These are phyloP conservation scores for Tragelaphus strepsiceros DNA, from an alignment of 2,113 vertebrate genomes.

Conservation along the genomic window DNA sequence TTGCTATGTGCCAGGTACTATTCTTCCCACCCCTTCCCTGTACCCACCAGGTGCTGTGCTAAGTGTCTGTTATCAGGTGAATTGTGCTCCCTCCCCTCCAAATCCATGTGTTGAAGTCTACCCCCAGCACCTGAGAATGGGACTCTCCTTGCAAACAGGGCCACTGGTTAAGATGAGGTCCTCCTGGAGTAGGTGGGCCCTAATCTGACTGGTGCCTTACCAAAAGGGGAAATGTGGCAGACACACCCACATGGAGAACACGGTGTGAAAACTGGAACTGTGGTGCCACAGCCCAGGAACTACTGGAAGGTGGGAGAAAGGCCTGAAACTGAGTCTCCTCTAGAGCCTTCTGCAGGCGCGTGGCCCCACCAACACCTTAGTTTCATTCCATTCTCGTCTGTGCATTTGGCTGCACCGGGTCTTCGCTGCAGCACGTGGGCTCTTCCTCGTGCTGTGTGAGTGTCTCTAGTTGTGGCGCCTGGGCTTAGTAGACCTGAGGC, in stretches of 20 bases:
- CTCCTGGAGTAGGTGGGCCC: not conserved
- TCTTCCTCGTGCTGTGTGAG: accelerated
- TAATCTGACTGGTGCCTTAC: not conserved
- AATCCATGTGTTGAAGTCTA: not conserved
- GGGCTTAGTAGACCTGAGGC: not conserved
- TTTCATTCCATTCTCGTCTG: accelerated
- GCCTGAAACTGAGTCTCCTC: not conserved
- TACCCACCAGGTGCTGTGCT: not conserved
- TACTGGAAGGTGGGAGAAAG: not conserved
- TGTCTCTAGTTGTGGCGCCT: not conserved
- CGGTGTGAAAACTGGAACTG: accelerated
- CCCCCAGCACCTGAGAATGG: not conserved
- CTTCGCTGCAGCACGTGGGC: not conserved
- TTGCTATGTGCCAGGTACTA: not conserved
- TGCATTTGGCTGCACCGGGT: accelerated
- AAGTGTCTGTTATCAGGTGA: not conserved
- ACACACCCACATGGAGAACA: not conserved
- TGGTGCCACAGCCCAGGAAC: not conserved
- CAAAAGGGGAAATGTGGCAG: not conserved
- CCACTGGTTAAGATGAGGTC: not conserved
- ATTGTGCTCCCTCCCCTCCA: too few relatives aligned
- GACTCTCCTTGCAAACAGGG: not conserved
- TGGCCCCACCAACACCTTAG: not conserved
- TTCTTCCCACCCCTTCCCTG: too few relatives aligned
- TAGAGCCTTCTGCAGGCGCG: not conserved